Evolutionary conservation across 1,140 invertebrate genomes (phyloP).

Genomic region (Diabrotica virgifera): DNA sequence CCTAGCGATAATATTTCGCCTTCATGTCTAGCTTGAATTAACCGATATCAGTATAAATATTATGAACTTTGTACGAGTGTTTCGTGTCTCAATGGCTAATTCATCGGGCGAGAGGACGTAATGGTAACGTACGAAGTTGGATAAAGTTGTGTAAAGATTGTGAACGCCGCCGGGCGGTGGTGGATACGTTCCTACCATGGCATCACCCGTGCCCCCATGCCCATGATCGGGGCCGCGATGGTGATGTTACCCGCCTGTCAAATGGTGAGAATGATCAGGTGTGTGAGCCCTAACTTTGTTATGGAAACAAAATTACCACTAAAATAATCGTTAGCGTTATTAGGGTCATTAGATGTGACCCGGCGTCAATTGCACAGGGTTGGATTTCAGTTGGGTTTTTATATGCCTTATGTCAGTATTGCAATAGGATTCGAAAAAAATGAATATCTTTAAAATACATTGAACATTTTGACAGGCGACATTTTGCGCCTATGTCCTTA

Average conservation of each 20-base stretch:
- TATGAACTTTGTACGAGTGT: constrained; percentile 17
- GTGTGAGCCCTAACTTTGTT: constrained; percentile 39
- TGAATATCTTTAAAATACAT: too few species aligned
- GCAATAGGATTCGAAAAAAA: too few species aligned
- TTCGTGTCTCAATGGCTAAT: constrained; percentile 19
- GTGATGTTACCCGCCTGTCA: constrained; percentile 29
- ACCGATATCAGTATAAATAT: constrained; percentile 16
- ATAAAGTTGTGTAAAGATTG: constrained; percentile 38
- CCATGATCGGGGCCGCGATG: constrained; percentile 18
- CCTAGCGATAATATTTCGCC: too few species aligned
- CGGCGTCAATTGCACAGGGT: constrained; percentile 8
- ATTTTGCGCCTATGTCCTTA: too few species aligned
- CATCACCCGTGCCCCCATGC: not conserved
- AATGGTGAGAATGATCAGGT: constrained; percentile 39
- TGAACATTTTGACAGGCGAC: too few species aligned
- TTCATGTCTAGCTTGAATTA: constrained; percentile 13
- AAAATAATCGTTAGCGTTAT: constrained; percentile 39
- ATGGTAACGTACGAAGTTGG: constrained; percentile 28
- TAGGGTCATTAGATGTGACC: constrained; percentile 35
- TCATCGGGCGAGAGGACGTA: constrained; percentile 24
- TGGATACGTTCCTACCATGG: constrained; percentile 12
- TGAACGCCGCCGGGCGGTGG: constrained; percentile 2
- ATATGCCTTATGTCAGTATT: too few species aligned
- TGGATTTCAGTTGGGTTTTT: not conserved
- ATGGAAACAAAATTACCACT: constrained; percentile 42